These are phyloP conservation scores for Dromaius novaehollandiae DNA, from an alignment of 2,113 vertebrate genomes.

Conservation along the genomic window DNA sequence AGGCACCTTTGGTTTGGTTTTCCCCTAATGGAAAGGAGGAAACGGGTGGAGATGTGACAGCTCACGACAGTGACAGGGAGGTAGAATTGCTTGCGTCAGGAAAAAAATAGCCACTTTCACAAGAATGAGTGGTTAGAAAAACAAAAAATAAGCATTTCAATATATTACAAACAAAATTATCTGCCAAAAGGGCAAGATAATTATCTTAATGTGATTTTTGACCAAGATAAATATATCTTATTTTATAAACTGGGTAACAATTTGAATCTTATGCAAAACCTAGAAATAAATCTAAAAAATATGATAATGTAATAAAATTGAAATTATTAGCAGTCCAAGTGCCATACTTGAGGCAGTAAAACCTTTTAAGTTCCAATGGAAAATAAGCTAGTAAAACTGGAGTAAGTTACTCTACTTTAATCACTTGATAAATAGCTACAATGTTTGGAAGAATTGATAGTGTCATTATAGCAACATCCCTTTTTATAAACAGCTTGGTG, in stretches of 20 bases:
- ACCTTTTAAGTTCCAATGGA: slow-evolving; percentile 65
- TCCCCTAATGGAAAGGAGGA: not conserved
- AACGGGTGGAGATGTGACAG: not conserved
- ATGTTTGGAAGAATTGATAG: slow-evolving; percentile 70
- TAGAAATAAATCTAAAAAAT: slow-evolving; percentile 75
- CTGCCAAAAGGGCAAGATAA: slow-evolving; percentile 72
- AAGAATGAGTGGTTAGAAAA: slow-evolving; percentile 39
- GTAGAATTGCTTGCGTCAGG: not conserved
- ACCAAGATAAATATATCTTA: slow-evolving; percentile 71
- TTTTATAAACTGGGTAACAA: slow-evolving; percentile 66
- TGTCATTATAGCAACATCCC: slow-evolving; percentile 61
- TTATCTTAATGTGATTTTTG: slow-evolving; percentile 74
- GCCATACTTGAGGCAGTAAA: slow-evolving; percentile 69
- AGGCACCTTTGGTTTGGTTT: not conserved
- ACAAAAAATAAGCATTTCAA: slow-evolving; percentile 65
- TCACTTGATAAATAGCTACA: slow-evolving; percentile 71
- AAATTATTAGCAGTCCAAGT: slow-evolving; percentile 69
- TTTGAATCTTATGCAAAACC: slow-evolving; percentile 74
- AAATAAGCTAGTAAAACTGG: slow-evolving; percentile 70
- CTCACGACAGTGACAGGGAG: not conserved
- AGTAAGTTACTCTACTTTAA: slow-evolving; percentile 72
- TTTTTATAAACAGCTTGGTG: slow-evolving; percentile 66
- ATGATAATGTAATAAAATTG: slow-evolving; percentile 75
- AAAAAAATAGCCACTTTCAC: slow-evolving; percentile 2
- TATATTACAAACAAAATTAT: slow-evolving; percentile 71